Evolutionary conservation across 2,888 invertebrate species (phyloP).

Genomic region (Andrena dorsata): DNA sequence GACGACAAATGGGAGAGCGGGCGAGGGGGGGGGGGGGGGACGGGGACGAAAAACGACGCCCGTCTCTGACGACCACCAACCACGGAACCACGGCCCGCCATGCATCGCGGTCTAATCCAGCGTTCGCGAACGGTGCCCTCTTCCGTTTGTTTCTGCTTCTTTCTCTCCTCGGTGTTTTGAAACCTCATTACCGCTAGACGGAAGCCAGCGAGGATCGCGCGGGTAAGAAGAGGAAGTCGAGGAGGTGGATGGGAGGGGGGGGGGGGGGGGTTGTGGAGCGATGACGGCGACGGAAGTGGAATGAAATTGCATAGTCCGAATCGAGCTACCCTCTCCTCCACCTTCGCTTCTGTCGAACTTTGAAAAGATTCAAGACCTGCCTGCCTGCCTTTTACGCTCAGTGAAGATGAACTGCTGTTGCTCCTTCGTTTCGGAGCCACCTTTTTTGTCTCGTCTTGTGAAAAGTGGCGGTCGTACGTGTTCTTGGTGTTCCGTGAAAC

Average conservation of each 20-base stretch:
- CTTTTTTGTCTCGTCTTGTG: conserved; percentile 11
- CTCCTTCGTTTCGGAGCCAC: conserved; percentile 31
- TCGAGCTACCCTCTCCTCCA: background rate
- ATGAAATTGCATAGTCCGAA: conserved; percentile 32
- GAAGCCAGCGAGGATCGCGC: conserved; percentile 20
- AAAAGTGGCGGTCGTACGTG: background rate
- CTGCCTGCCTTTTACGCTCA: conserved; percentile 43
- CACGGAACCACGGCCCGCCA: conserved; percentile 10
- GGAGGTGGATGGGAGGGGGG: background rate
- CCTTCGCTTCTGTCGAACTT: conserved; percentile 40
- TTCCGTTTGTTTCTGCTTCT: conserved; percentile 32
- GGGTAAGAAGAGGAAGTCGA: conserved; percentile 21
- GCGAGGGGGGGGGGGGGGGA: background rate
- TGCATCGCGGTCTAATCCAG: conserved; percentile 53
- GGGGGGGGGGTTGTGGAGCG: too few species aligned
- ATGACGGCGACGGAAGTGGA: conserved; percentile 27
- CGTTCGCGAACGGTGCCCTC: conserved; percentile 27
- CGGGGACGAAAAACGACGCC: conserved; percentile 18
- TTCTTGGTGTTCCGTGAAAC: background rate
- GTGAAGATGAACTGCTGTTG: conserved; percentile 42
- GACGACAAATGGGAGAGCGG: conserved; percentile 44
- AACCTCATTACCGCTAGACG: conserved; percentile 70
- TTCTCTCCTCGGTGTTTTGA: conserved; percentile 51
- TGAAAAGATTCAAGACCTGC: conserved; percentile 48
- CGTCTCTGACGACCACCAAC: conserved; percentile 36